Base-by-base conservation (phyloP, 2,113 vertebrate species). In the Bolborhynchus lineola region DNA sequence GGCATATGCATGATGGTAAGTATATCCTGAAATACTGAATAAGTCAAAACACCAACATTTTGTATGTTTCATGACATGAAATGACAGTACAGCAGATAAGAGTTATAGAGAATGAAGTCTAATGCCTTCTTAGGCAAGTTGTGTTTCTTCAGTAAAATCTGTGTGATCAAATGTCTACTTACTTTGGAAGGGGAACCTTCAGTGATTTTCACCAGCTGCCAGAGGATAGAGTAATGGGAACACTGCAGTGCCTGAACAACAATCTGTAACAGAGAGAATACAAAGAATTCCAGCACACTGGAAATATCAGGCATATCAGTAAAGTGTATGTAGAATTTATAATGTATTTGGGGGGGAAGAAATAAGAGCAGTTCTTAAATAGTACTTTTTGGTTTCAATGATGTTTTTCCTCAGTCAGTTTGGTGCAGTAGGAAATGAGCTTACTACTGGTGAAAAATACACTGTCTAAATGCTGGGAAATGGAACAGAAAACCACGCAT, bases 121-220 rank as follows among this genome's bases (percentile, higher is more conserved):
- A 55, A 62, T 6, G 41, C 19, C 21, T 53, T 82, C 16, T 79
- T 37, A 93, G 95, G 16, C 12, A 94, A 84, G 16, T 9, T 83
- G 76, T 75, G 26, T 29, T 65, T 72, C 85, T 74, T 82, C 89
- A 93, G 44, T 74, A 91, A 72, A 75, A 97, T 39, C 41, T 31
- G 31, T 65, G 47, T 63, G 49, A 87, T 35, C 88, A 90, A 97
- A 80, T 28, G 46, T 23, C 91, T 87, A 97, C 98, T 98, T 98
- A 98, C 99, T 99, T 99, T 99, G 97, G 99, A 99, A 95, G 99
- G 99, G 83, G 98, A 98, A 69, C 99, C 99, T 94, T 99, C 99
- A 44, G 99, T 99, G 97, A 99, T 98, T 96, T 99, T 99, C 97
- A 99, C 99, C 98, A 99, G 98, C 98, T 99, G 99, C 99, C 99